Base-by-base conservation (phyloP, 23 tunicate genomes). In the Styela clava region DNA sequence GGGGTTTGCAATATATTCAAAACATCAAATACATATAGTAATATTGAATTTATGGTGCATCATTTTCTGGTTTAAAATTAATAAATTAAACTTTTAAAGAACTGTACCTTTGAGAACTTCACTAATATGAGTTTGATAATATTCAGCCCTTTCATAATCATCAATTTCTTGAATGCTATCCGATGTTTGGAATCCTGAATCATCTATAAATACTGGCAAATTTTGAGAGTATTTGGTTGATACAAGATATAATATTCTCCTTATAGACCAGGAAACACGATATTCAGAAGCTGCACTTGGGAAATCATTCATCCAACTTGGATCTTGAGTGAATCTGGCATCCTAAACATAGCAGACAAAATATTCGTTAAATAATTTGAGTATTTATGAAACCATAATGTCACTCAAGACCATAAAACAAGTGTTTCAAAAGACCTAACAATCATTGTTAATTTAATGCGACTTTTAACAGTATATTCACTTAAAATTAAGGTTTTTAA, bases 71-170 rank as follows among this genome's bases (percentile, higher is more conserved):
- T n/a, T n/a, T n/a, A n/a, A n/a, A n/a, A n/a, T n/a, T n/a, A n/a
- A n/a, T n/a, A n/a, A n/a, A n/a, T n/a, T n/a, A n/a, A n/a, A n/a
- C n/a, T n/a, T n/a, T n/a, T n/a, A n/a, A n/a, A n/a, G n/a, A n/a
- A n/a, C n/a, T n/a, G 56, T 44, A 93, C 98, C 98, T 93, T 93
- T 93, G 18, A 93, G 68, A 24, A 93, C 52, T 84, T 93, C 98
- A 68, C 88, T 87, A 7, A 93, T 28, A 29, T 78, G 61, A 18
- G 62, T 64, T 36, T 87, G 83, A 69, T 84, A 80, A 64, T 78
- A 84, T 2, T 87, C 86, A 21, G 74, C 82, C 61, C 98, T 74
- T 1, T 93, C 87, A 33, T 81, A 81, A 71, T 93, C 98, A 35
- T 93, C 92, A 22, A 73, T 32, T 63, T 25, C 35, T 44, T 81